Base-by-base conservation (phyloP, 2,113 vertebrate genomes). In the Fregetta grallaria region DNA sequence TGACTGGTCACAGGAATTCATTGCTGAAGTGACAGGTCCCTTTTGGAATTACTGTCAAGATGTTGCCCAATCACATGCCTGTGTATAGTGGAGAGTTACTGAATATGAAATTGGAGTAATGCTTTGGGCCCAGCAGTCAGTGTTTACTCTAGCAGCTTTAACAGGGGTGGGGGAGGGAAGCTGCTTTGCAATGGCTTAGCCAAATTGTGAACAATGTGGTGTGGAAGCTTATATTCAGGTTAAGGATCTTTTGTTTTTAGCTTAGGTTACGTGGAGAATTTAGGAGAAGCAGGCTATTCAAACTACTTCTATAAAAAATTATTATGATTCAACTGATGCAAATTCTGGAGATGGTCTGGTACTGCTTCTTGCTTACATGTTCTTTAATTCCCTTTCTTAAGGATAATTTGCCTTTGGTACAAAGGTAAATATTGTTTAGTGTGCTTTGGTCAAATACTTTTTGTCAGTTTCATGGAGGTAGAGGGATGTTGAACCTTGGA, bases 1-100 rank as follows among this genome's bases (percentile, higher is more conserved):
- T 36, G 99, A 99, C 96, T 99, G 99, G 99, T 99, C 99, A 9
- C 99, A 98, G 92, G 99, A 99, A 91, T 99, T 99, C 98, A 99
- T 99, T 71, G 98, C 98, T n/a, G 99, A 99, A 94, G 99, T 99
- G 84, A 98, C 99, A 98, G 99, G 99, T 80, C 32, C 34, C 58
- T 38, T 38, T 93, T 66, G 53, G 58, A 81, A 44, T 88, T 76
- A 21, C 49, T 22, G 47, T 56, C 34, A 66, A 21, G 36, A 10
- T 89, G 52, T 81, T 91, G 36, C 75, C 38, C 22, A 36, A 34
- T 81, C 40, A 14, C 4, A 3, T n/a, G 44, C 15, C 26, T n/a
- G 27, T 17, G 23, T 38, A 7, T 3, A 59, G 7, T 9, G 27
- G n/a, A 52, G 27, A 45, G 23, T 25, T 92, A 17, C 45, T 58